Evolutionary conservation across 2,797 vertebrate species (phyloP).

Genomic region (Taeniopygia guttata): DNA sequence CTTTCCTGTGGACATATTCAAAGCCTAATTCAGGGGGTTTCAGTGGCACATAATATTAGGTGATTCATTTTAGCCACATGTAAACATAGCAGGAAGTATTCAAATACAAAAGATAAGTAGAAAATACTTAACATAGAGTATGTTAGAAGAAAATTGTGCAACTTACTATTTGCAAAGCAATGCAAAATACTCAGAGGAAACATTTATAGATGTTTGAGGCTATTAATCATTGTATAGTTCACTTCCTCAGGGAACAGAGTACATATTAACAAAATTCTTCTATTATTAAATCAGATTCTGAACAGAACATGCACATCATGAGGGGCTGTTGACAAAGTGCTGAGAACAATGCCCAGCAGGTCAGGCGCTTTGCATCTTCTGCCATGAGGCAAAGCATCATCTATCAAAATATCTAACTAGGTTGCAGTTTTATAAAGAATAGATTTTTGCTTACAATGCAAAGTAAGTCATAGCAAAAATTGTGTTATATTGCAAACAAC

Average conservation of each 20-base stretch:
- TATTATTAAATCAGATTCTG: constrained; percentile 35
- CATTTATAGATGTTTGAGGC: not conserved
- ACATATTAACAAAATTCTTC: constrained; percentile 16
- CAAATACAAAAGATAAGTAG: not conserved
- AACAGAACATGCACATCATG: not conserved
- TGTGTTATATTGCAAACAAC: not conserved
- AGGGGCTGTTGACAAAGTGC: not conserved
- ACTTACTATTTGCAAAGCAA: not conserved
- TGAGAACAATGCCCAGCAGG: not conserved
- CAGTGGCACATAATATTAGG: not conserved
- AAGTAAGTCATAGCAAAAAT: not conserved
- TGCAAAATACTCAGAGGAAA: not conserved
- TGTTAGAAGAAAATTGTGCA: not conserved
- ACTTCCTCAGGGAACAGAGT: not conserved
- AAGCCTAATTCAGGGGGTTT: not conserved
- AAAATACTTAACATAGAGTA: not conserved
- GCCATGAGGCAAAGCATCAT: not conserved
- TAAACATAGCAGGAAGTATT: not conserved
- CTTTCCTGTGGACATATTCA: not conserved
- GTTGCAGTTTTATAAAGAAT: not conserved
- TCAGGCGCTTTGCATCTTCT: not conserved
- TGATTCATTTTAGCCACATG: not conserved
- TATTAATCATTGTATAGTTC: not conserved
- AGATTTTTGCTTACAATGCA: not conserved
- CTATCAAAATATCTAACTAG: constrained; percentile 18